phyloP scores from a whole-genome alignment of 2,113 vertebrate genomes.

The Anguilla rostrata region DNA sequence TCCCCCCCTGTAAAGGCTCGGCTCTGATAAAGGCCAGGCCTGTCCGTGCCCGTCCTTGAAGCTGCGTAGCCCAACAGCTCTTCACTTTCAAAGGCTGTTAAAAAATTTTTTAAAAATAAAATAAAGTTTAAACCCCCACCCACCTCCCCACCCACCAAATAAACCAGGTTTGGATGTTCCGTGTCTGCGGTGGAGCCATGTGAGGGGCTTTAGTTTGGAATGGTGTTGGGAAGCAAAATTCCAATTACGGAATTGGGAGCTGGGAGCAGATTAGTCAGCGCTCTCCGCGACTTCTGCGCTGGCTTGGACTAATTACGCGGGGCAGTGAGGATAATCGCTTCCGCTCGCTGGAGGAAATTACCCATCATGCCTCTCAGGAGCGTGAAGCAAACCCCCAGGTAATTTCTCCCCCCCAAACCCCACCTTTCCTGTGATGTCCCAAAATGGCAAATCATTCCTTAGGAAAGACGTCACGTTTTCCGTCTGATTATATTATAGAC shows the following conservation, averaged over 20 bases:
- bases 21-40: background rate
- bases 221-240: background rate
- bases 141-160: background rate
- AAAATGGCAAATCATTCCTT: too few species aligned
- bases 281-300: background rate
- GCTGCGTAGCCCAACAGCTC: background rate
- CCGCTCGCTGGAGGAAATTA: conserved; percentile 23
- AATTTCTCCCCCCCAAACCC: background rate
- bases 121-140: background rate
- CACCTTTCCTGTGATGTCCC: too few species aligned
- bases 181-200: background rate
- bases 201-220: background rate
- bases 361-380: background rate
- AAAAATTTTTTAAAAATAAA: background rate
- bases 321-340: background rate
- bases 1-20: background rate
- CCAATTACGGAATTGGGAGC: background rate
- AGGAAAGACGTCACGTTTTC: too few species aligned
- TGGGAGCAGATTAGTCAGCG: background rate
- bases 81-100: background rate
- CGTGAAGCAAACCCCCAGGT: background rate
- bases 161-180: background rate
- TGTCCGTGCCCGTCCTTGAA: too few species aligned
- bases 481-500: too few species aligned
- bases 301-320: background rate